These are phyloP conservation scores for Punctoribates punctum DNA, from an alignment of 2,888 invertebrate genomes.

Conservation along the genomic window DNA sequence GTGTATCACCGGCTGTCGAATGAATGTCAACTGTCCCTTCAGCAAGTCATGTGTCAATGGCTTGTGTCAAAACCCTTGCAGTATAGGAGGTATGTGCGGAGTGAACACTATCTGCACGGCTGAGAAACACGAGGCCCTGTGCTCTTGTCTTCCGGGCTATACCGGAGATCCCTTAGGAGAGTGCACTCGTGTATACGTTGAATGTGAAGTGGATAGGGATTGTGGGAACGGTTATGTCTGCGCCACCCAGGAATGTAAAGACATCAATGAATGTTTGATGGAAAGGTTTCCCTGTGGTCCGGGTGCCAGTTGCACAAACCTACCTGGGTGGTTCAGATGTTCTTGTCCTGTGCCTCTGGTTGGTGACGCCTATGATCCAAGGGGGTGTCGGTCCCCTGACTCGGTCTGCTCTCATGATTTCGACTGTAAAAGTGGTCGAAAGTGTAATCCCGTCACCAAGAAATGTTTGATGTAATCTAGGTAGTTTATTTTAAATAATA, in stretches of 20 bases:
- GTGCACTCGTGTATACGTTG: constrained; percentile 56
- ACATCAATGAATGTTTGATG: constrained; percentile 79
- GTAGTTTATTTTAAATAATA: too few relatives aligned
- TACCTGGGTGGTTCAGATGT: constrained; percentile 81
- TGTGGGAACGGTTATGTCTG: constrained; percentile 49
- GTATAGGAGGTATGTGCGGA: constrained; percentile 63
- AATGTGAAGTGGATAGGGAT: constrained; percentile 49
- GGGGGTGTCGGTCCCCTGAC: constrained; percentile 48
- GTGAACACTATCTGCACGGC: constrained; percentile 86
- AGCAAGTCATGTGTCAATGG: constrained; percentile 63
- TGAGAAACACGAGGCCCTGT: constrained; percentile 82
- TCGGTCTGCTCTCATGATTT: constrained; percentile 48
- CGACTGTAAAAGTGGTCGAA: constrained; percentile 47
- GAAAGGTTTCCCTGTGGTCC: constrained; percentile 67
- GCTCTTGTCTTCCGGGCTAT: constrained; percentile 80
- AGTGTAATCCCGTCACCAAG: constrained; percentile 48
- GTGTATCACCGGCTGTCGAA: constrained; percentile 67
- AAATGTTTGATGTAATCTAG: too few relatives aligned
- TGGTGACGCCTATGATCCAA: constrained; percentile 69
- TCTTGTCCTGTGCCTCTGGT: constrained; percentile 73
- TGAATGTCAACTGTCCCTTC: constrained; percentile 58
- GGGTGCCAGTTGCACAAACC: constrained; percentile 73
- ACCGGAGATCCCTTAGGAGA: constrained; percentile 81
- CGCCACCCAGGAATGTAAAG: constrained; percentile 54
- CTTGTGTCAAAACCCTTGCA: constrained; percentile 74